A percentile compares a stretch with the other conserved stretches of the same genome.
Evolutionary conservation across 2,113 vertebrate species (phyloP).

Genomic region (Tinamus guttatus): DNA sequence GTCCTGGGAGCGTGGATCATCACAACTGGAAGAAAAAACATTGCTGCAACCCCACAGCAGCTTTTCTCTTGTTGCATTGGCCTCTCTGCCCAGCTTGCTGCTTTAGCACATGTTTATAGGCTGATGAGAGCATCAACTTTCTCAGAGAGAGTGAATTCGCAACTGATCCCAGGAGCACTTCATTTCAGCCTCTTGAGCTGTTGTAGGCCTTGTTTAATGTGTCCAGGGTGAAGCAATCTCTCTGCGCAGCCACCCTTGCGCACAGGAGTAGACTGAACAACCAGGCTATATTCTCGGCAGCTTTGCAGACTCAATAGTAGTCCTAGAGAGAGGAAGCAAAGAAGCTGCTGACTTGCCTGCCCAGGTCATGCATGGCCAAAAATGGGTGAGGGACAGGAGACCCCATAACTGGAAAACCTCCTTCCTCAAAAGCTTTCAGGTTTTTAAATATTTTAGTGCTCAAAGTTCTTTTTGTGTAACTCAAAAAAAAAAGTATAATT

Average conservation of each 20-base stretch:
- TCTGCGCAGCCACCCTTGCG: fast-evolving
- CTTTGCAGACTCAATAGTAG: background rate
- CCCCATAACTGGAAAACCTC: background rate
- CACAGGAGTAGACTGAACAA: fast-evolving
- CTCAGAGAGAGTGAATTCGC: background rate
- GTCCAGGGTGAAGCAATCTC: background rate
- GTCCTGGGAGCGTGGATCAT: fast-evolving
- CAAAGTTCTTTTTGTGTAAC: background rate
- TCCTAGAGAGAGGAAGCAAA: fast-evolving
- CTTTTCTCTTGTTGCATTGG: background rate
- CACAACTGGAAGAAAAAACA: background rate
- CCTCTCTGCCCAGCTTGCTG: background rate
- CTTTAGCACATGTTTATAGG: background rate
- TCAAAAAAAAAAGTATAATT: background rate
- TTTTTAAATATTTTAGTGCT: background rate
- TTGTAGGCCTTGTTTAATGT: background rate
- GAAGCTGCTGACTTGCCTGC: background rate
- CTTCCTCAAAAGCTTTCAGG: background rate
- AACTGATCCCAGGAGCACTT: no score
- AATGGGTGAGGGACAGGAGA: background rate
- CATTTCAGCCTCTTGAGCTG: background rate
- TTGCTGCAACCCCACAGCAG: background rate
- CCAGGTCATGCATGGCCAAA: background rate
- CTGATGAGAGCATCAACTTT: background rate
- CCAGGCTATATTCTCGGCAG: fast-evolving